phyloP scores from a whole-genome alignment of 2,113 vertebrate genomes.

The Picathartes gymnocephalus region DNA sequence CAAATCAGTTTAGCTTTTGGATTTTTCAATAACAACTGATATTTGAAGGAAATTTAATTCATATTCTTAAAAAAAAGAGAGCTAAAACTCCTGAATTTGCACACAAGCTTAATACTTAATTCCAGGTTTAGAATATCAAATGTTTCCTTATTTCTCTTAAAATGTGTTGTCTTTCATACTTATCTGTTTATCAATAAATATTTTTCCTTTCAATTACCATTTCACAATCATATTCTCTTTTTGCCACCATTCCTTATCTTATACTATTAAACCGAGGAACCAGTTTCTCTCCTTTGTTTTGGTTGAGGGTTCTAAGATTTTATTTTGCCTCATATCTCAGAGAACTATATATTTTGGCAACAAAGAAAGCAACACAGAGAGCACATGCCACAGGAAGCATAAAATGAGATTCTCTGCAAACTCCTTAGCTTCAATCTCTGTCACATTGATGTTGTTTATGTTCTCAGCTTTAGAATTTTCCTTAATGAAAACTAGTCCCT shows the following conservation, averaged over 20 bases:
- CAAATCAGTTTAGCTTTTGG: not conserved
- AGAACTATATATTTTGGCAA: not conserved
- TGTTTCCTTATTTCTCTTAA: not conserved
- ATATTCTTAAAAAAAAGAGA: not conserved
- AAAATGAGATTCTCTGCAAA: not conserved
- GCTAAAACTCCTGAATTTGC: not conserved
- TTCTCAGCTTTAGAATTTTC: not conserved
- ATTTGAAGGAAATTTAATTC: not conserved
- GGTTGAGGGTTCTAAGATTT: not conserved
- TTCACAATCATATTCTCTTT: not conserved
- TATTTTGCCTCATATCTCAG: not conserved
- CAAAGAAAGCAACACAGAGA: not conserved
- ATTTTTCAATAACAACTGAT: not conserved
- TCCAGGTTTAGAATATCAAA: not conserved
- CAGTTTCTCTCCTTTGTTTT: not conserved
- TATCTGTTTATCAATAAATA: not conserved
- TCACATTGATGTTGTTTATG: not conserved
- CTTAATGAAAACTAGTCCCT: not conserved
- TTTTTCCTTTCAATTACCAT: not conserved
- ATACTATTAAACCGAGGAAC: accelerated
- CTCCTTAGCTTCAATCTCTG: not conserved
- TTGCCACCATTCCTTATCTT: not conserved
- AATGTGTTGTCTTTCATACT: not conserved
- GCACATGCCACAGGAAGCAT: not conserved
- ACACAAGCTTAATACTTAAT: not conserved